Percentiles rank a stretch among this genome's conserved stretches.
These are phyloP conservation scores for Lasaia peninsularis DNA, from an alignment of 1,140 invertebrate species.

Conservation along the genomic window DNA sequence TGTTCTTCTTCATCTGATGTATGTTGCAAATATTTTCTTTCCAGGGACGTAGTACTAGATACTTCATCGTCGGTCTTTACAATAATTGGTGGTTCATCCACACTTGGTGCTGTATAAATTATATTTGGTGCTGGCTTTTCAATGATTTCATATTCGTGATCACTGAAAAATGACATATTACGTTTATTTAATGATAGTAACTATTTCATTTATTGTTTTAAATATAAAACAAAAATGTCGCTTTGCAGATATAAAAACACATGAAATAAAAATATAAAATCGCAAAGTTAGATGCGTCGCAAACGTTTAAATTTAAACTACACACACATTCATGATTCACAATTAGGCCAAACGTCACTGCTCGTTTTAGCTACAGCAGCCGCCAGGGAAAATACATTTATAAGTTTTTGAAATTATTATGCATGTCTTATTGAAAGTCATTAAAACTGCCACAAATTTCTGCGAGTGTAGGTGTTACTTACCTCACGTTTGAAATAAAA, in stretches of 20 bases:
- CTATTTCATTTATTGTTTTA: slow-evolving; percentile 6
- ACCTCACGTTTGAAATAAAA: slow-evolving; percentile 65
- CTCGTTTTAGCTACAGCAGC: slow-evolving; percentile 72
- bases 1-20: slow-evolving; percentile 58
- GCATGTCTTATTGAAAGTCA: slow-evolving; percentile 42
- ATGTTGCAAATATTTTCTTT: slow-evolving; percentile 66
- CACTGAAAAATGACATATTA: slow-evolving; percentile 78
- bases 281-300: slow-evolving; percentile 46
- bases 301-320: slow-evolving; percentile 60
- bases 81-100: slow-evolving; percentile 48
- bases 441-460: slow-evolving; percentile 42
- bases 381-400: slow-evolving; percentile 50
- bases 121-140: slow-evolving; percentile 71
- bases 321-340: slow-evolving; percentile 56
- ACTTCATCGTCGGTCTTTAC: slow-evolving; percentile 66
- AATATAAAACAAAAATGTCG: slow-evolving; percentile 23
- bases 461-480: slow-evolving; percentile 42
- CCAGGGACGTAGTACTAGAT: slow-evolving; percentile 69
- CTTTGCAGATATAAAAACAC: slow-evolving; percentile 22
- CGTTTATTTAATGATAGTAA: neutral
- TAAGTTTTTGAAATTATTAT: slow-evolving; percentile 50
- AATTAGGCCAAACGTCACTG: slow-evolving; percentile 68
- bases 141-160: slow-evolving; percentile 93
- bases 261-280: slow-evolving; percentile 32
- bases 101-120: slow-evolving; percentile 50